phyloP scores from a whole-genome alignment of 1,140 invertebrate genomes.

The Procambarus virginalis region DNA sequence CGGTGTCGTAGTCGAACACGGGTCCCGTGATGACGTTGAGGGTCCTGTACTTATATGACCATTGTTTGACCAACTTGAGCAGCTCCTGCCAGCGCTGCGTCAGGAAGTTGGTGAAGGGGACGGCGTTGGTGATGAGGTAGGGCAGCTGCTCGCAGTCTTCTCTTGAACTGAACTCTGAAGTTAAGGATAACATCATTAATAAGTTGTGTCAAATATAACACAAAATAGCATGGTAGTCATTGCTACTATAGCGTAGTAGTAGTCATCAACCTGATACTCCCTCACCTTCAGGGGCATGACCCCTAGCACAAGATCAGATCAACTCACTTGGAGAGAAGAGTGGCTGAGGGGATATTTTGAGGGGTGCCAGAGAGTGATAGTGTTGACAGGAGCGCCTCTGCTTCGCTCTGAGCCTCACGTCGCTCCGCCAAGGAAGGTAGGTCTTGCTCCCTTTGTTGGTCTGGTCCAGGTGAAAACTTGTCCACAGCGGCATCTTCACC shows the following conservation, averaged over 20 bases:
- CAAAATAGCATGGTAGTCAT: too few relatives aligned
- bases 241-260: too few relatives aligned
- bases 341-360: not conserved
- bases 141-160: slow-evolving; percentile 5
- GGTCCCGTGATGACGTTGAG: slow-evolving; percentile 45
- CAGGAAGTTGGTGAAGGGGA: slow-evolving; percentile 14
- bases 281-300: too few relatives aligned
- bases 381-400: slow-evolving; percentile 7
- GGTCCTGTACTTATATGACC: slow-evolving; percentile 23
- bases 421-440: slow-evolving; percentile 21
- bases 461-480: slow-evolving; percentile 29
- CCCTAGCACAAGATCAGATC: not conserved
- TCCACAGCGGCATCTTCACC: slow-evolving; percentile 47
- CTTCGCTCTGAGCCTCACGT: slow-evolving; percentile 14
- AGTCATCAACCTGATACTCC: too few relatives aligned
- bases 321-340: slow-evolving; percentile 46
- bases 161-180: slow-evolving; percentile 27
- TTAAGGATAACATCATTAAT: not conserved
- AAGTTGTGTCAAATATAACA: too few relatives aligned
- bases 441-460: not conserved
- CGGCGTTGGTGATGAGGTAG: slow-evolving; percentile 35
- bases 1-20: slow-evolving; percentile 51
- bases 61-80: slow-evolving; percentile 6
- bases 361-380: not conserved
- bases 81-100: slow-evolving; percentile 35